These are phyloP conservation scores for Lithophane leautieri DNA, from an alignment of 2,888 invertebrate genomes.

Conservation along the genomic window DNA sequence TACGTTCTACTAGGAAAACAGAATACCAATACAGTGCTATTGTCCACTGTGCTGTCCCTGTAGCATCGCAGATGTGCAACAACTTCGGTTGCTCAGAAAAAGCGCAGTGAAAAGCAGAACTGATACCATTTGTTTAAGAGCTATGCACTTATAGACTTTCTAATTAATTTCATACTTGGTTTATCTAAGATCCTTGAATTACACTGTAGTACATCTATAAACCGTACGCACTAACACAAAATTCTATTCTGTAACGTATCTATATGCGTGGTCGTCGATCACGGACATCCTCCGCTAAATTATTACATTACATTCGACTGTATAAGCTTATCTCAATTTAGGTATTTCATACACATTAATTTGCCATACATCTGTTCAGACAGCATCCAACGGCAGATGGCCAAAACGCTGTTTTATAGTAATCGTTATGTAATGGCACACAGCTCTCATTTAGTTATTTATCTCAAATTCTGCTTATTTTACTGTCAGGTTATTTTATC, in stretches of 20 bases:
- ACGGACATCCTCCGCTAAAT: slow-evolving; percentile 47
- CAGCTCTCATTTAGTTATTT: slow-evolving; percentile 25
- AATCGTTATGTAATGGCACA: slow-evolving; percentile 55
- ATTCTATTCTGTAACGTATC: slow-evolving; percentile 42
- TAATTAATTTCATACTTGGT: slow-evolving; percentile 39
- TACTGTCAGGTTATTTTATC: slow-evolving; percentile 29
- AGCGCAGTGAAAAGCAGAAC: slow-evolving; percentile 19
- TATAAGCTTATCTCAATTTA: slow-evolving; percentile 50
- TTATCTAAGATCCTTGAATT: slow-evolving; percentile 38
- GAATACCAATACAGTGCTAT: slow-evolving; percentile 11
- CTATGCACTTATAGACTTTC: slow-evolving; percentile 19
- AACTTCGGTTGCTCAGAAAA: neutral
- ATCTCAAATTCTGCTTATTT: slow-evolving; percentile 37
- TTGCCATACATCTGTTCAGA: slow-evolving; percentile 30
- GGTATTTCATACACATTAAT: slow-evolving; percentile 53
- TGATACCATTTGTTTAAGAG: slow-evolving; percentile 21
- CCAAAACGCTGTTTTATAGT: slow-evolving; percentile 22
- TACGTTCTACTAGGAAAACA: slow-evolving; percentile 36
- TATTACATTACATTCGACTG: slow-evolving; percentile 50
- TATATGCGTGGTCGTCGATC: slow-evolving; percentile 50
- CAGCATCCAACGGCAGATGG: slow-evolving; percentile 41
- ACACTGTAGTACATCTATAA: slow-evolving; percentile 36
- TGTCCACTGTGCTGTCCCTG: slow-evolving; percentile 12
- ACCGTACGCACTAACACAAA: slow-evolving; percentile 47
- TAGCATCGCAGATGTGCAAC: neutral